These are phyloP conservation scores for Phlogophora meticulosa DNA, from an alignment of 2,888 invertebrate genomes.

Conservation along the genomic window DNA sequence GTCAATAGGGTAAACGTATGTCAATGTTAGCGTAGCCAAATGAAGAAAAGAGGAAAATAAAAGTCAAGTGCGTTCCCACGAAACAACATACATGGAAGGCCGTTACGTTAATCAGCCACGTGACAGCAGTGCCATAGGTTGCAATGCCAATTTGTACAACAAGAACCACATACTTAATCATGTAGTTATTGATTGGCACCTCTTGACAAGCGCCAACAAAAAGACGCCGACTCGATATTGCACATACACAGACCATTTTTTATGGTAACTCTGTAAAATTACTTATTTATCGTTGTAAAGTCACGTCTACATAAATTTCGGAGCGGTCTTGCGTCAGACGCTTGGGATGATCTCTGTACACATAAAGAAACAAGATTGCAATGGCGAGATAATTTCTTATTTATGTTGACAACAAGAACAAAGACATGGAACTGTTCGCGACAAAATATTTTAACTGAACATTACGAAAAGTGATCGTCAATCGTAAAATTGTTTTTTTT, in stretches of 20 bases:
- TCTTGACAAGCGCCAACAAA: conserved; percentile 73
- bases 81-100: conserved; percentile 74
- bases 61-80: conserved; percentile 81
- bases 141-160: conserved; percentile 77
- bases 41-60: conserved; percentile 73
- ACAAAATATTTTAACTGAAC: conserved; percentile 50
- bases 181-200: conserved; percentile 80
- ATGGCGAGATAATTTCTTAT: conserved; percentile 65
- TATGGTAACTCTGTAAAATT: conserved; percentile 70
- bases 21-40: conserved; percentile 72
- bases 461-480: conserved; percentile 23
- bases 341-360: conserved; percentile 60
- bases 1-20: conserved; percentile 75
- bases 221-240: conserved; percentile 65
- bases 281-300: conserved; percentile 71
- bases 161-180: conserved; percentile 77
- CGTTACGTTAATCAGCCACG: conserved; percentile 74
- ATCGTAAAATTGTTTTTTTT: neutral
- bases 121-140: conserved; percentile 70
- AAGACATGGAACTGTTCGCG: conserved; percentile 45
- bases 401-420: conserved; percentile 63
- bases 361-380: conserved; percentile 67
- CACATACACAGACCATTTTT: conserved; percentile 44
- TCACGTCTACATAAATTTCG: conserved; percentile 68
- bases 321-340: conserved; percentile 69